A percentile compares a stretch with the other conserved stretches of the same genome.
phyloP scores from a whole-genome alignment of 1,140 invertebrate genomes.

The Proctacanthus coquilletti region DNA sequence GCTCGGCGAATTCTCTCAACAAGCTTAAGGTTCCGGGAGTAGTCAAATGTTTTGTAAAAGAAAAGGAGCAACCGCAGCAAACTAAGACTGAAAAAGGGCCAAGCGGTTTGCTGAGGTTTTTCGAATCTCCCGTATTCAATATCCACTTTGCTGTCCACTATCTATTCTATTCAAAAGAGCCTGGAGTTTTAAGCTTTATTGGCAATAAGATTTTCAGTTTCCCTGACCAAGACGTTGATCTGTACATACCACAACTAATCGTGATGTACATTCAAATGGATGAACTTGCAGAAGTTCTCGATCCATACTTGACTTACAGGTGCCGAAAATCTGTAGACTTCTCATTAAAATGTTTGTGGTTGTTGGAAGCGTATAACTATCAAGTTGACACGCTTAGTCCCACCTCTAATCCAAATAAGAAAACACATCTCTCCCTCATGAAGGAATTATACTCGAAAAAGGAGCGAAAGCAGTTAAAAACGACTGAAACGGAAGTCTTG shows the following conservation, averaged over 20 bases:
- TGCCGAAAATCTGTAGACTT: slow-evolving; percentile 91
- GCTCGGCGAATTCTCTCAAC: slow-evolving; percentile 22
- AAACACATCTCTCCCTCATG: slow-evolving; percentile 31
- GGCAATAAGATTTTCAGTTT: slow-evolving; percentile 96
- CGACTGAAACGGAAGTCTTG: slow-evolving; percentile 5
- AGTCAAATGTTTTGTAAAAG: slow-evolving; percentile 27
- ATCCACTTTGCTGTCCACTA: slow-evolving; percentile 97
- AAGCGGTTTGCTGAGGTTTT: slow-evolving; percentile 64
- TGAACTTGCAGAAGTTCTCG: slow-evolving; percentile 83
- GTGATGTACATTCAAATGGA: slow-evolving; percentile 98
- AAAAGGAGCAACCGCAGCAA: slow-evolving; percentile 10
- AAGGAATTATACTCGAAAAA: slow-evolving; percentile 27
- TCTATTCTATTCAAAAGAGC: slow-evolving; percentile 96
- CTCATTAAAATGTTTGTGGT: slow-evolving; percentile 87
- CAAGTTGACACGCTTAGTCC: slow-evolving; percentile 18
- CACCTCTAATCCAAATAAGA: slow-evolving; percentile 11
- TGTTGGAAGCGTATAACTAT: slow-evolving; percentile 73
- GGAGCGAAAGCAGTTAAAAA: slow-evolving; percentile 18
- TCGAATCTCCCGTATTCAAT: slow-evolving; percentile 94
- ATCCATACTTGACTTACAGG: slow-evolving; percentile 89
- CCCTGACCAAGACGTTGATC: slow-evolving; percentile 80
- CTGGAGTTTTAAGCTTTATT: slow-evolving; percentile 89
- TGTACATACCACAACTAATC: slow-evolving; percentile 93
- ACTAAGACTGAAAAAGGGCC: slow-evolving; percentile 29
- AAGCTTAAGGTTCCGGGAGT: slow-evolving; percentile 25